These are phyloP conservation scores for Hippocampus kuda DNA, from an alignment of 2,797 vertebrate genomes.

Conservation along the genomic window DNA sequence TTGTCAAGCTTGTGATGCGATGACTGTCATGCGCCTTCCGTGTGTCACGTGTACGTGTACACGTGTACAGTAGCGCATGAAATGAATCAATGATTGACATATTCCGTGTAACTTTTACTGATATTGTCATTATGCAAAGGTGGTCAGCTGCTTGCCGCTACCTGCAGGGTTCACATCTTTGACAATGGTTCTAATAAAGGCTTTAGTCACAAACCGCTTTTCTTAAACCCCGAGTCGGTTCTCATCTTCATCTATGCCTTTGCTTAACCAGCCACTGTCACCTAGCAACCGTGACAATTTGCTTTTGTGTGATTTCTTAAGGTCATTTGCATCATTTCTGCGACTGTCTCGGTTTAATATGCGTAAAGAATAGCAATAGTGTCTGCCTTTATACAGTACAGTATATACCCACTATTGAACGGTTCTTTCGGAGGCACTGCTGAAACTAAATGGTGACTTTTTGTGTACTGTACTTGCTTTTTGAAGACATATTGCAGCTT, in stretches of 20 bases:
- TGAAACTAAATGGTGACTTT: conserved; percentile 6
- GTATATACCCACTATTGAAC: conserved; percentile 2
- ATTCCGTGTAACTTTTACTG: not conserved
- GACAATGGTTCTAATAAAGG: not conserved
- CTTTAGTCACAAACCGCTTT: conserved; percentile 29
- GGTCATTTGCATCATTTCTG: conserved; percentile 55
- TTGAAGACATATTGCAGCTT: not conserved
- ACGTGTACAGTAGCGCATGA: not conserved
- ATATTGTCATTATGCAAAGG: not conserved
- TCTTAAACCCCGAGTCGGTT: conserved; percentile 36
- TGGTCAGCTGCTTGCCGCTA: not conserved
- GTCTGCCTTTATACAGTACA: not conserved
- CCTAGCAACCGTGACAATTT: conserved; percentile 53
- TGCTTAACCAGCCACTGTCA: conserved; percentile 40
- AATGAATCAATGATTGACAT: not conserved
- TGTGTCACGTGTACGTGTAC: not conserved
- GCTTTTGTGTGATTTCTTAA: conserved; percentile 42
- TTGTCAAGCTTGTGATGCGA: not conserved
- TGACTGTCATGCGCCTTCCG: not conserved
- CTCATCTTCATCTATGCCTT: conserved; percentile 30
- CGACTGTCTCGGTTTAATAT: conserved; percentile 40
- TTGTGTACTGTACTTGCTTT: not conserved
- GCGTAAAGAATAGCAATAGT: conserved; percentile 24
- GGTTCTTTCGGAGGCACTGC: not conserved
- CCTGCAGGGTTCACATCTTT: not conserved